These are phyloP conservation scores for Drosophila triauraria DNA, from an alignment of 1,140 invertebrate species.

Conservation along the genomic window DNA sequence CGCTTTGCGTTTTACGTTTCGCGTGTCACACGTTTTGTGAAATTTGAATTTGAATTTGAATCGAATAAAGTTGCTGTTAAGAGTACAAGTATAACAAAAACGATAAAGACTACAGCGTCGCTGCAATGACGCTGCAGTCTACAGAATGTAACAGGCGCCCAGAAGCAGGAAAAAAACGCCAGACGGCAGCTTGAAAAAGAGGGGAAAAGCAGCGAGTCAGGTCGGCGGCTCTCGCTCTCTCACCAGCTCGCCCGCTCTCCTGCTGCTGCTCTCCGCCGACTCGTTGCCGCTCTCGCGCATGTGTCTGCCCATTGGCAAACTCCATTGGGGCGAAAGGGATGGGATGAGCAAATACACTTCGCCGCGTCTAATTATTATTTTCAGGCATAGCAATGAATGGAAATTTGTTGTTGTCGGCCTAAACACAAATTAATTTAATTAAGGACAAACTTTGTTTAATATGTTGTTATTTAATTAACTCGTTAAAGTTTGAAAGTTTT, in stretches of 20 bases:
- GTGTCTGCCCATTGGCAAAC: slow-evolving; percentile 47
- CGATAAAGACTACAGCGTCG: slow-evolving; percentile 40
- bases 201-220: slow-evolving; percentile 22
- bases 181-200: slow-evolving; percentile 39
- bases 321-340: slow-evolving; percentile 8
- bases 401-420: slow-evolving; percentile 24
- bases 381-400: slow-evolving; percentile 36
- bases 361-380: slow-evolving; percentile 37
- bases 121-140: slow-evolving; percentile 84
- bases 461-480: slow-evolving; percentile 1
- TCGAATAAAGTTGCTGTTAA: slow-evolving; percentile 35
- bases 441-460: slow-evolving; percentile 20
- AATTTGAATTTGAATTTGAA: slow-evolving; percentile 53
- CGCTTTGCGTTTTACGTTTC: slow-evolving; percentile 52
- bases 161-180: slow-evolving; percentile 31
- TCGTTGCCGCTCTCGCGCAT: slow-evolving; percentile 55
- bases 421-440: slow-evolving; percentile 20
- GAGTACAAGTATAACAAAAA: slow-evolving; percentile 30
- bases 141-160: slow-evolving; percentile 82
- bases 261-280: slow-evolving; percentile 9
- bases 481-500: not conserved
- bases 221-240: not conserved
- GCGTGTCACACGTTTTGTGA: slow-evolving; percentile 64
- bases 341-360: slow-evolving; percentile 10
- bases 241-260: slow-evolving; percentile 12